These are phyloP conservation scores for Labroides dimidiatus DNA, from an alignment of 2,797 vertebrate species.

Conservation along the genomic window DNA sequence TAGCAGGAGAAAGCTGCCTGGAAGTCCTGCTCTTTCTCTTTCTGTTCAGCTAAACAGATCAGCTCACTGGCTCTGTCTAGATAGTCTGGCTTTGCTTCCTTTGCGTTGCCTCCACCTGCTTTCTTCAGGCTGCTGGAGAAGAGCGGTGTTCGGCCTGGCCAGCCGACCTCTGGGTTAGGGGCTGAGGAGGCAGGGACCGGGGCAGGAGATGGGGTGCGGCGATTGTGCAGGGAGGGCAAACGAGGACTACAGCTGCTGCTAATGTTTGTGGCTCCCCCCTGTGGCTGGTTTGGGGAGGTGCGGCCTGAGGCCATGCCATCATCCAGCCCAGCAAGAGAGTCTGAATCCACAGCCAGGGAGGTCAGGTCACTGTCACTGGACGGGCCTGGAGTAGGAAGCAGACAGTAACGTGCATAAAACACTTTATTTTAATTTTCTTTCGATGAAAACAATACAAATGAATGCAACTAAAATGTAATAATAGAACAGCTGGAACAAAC, in stretches of 20 bases:
- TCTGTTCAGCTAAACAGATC: conserved; percentile 92
- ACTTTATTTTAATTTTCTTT: too few species aligned
- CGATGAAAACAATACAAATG: not conserved
- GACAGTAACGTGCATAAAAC: not conserved
- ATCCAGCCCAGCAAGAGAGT: conserved; percentile 91
- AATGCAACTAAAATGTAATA: not conserved
- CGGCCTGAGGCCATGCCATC: conserved; percentile 98
- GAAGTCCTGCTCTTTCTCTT: conserved; percentile 93
- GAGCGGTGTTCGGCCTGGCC: conserved; percentile 79
- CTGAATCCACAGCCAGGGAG: conserved; percentile 90
- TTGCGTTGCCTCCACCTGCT: conserved; percentile 52
- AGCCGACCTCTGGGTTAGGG: conserved; percentile 84
- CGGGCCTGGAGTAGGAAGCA: conserved; percentile 78
- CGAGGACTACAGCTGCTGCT: conserved; percentile 77
- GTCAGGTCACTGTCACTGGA: conserved; percentile 93
- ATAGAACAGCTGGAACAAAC: not conserved
- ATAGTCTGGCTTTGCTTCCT: conserved; percentile 89
- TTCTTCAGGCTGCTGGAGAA: conserved; percentile 87
- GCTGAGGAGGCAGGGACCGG: conserved; percentile 67
- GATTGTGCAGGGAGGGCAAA: conserved; percentile 68
- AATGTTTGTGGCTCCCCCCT: conserved; percentile 80
- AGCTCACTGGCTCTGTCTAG: conserved; percentile 92
- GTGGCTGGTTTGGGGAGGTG: conserved; percentile 89
- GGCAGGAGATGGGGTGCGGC: conserved; percentile 78
- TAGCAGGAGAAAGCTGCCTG: conserved; percentile 92